These are phyloP conservation scores for Torymus aiolomorphi DNA, from an alignment of 2,888 invertebrate species.

Conservation along the genomic window DNA sequence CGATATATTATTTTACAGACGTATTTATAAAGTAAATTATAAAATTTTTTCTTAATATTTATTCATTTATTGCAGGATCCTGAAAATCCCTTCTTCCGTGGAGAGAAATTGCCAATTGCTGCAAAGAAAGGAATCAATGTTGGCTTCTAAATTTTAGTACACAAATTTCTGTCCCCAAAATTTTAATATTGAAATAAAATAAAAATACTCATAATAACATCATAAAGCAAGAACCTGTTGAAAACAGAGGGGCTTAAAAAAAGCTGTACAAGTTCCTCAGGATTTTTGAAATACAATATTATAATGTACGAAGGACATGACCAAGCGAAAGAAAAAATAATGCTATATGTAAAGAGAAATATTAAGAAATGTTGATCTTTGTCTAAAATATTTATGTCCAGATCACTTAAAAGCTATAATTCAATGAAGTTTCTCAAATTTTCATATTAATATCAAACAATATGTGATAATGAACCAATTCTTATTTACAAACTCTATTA, in stretches of 20 bases:
- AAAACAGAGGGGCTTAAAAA: slow-evolving; percentile 11
- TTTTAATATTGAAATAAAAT: slow-evolving; percentile 26
- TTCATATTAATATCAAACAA: slow-evolving; percentile 6
- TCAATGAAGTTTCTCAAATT: slow-evolving; percentile 19
- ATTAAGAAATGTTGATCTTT: slow-evolving; percentile 24
- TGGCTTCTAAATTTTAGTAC: slow-evolving; percentile 69
- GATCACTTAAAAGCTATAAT: slow-evolving; percentile 31
- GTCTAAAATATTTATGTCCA: slow-evolving; percentile 14
- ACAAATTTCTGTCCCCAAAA: slow-evolving; percentile 30
- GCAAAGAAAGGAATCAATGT: slow-evolving; percentile 94
- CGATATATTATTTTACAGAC: neutral
- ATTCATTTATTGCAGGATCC: slow-evolving; percentile 77
- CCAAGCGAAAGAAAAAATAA: neutral
- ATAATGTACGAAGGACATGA: neutral
- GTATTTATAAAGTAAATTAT: slow-evolving; percentile 38
- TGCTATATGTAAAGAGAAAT: slow-evolving; percentile 4
- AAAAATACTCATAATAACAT: slow-evolving; percentile 38
- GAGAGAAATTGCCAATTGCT: slow-evolving; percentile 92
- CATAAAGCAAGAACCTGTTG: slow-evolving; percentile 40
- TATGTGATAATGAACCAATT: neutral
- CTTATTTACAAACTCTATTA: slow-evolving; percentile 49
- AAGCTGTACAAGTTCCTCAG: slow-evolving; percentile 18
- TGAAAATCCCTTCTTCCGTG: slow-evolving; percentile 89
- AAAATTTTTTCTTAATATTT: slow-evolving; percentile 5
- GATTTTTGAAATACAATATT: slow-evolving; percentile 31